These are phyloP conservation scores for Erinaceus europaeus DNA, from an alignment of 2,113 vertebrate genomes.

Conservation along the genomic window DNA sequence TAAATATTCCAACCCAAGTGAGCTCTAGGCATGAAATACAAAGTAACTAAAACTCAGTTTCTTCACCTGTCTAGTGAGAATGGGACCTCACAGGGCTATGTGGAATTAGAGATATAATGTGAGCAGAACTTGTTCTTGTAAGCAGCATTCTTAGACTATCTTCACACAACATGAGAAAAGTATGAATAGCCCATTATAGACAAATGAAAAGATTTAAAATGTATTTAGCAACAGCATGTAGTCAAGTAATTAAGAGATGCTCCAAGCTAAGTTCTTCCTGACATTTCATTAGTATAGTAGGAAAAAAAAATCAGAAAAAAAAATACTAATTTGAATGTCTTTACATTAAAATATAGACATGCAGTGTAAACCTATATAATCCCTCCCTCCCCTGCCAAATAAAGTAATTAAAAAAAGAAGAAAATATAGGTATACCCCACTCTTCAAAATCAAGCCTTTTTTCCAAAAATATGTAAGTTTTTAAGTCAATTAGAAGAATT, in stretches of 20 bases:
- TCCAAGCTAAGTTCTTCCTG: background rate
- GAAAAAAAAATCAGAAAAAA: slow-evolving; percentile 4
- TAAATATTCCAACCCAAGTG: background rate
- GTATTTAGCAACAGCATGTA: background rate
- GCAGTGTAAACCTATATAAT: too few relatives aligned
- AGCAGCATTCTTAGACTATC: too few relatives aligned
- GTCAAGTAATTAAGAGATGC: background rate
- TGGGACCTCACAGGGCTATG: background rate
- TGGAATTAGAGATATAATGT: background rate
- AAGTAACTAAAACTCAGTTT: background rate
- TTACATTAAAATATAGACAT: background rate
- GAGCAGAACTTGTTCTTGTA: too few relatives aligned
- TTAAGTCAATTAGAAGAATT: too few relatives aligned
- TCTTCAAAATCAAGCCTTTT: too few relatives aligned
- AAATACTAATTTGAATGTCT: background rate
- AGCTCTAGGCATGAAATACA: background rate
- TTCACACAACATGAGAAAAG: too few relatives aligned
- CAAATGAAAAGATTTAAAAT: background rate
- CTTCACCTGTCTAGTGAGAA: background rate
- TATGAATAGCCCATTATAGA: background rate
- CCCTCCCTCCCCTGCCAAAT: too few relatives aligned
- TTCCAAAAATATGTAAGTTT: too few relatives aligned
- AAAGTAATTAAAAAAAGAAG: too few relatives aligned
- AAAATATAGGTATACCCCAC: too few relatives aligned
- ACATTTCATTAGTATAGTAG: background rate